Evolutionary conservation across 2,888 invertebrate genomes (phyloP), one percentile per base, ranked within the genome.

Genomic region (Dynastes grantii): DNA sequence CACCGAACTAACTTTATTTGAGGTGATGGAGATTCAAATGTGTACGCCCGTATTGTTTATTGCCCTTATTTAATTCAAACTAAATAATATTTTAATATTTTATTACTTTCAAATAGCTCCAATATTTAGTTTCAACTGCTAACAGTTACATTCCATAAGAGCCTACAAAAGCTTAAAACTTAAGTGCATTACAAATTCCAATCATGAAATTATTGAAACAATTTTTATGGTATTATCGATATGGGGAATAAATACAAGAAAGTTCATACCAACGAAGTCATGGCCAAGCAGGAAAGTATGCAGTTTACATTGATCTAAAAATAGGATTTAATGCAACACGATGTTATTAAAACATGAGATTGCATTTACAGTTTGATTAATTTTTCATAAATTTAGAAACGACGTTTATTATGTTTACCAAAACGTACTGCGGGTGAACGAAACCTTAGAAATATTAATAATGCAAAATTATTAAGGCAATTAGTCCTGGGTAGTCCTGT

Each of bases 301-400:
- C 29, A 27, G 49, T 51, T 68, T 68, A 51, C 68, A 68, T 51
- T 51, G 51, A 68, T 68, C 68, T 51, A 68, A 49, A 68, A 68
- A 68, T 68, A 68, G 51, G 22, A 13, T 68, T 68, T 68, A 68
- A 51, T 68, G 27, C 22, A 49, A 29, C 22, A 9, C 13, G 51
- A 51, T 51, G 51, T 68, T 68, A 68, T 68, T 49, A 27, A 51
- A 29, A 53, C 51, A 27, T 68, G 68, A 49, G 49, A 49, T 51
- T 16, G 49, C 4, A 45, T 37, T 45, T 68, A 22, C 49, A 49
- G 49, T 68, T 68, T 68, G 49, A 51, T 51, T 68, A 53, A 51
- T 22, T 51, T 51, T 68, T 68, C 49, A 51, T 68, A 51, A 68
- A 68, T 22, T 53, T 8, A 4, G 51, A 51, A 22, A 22, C 32